Base-by-base conservation (phyloP, 2,888 invertebrate species). In the Ptychoptera albimana region DNA sequence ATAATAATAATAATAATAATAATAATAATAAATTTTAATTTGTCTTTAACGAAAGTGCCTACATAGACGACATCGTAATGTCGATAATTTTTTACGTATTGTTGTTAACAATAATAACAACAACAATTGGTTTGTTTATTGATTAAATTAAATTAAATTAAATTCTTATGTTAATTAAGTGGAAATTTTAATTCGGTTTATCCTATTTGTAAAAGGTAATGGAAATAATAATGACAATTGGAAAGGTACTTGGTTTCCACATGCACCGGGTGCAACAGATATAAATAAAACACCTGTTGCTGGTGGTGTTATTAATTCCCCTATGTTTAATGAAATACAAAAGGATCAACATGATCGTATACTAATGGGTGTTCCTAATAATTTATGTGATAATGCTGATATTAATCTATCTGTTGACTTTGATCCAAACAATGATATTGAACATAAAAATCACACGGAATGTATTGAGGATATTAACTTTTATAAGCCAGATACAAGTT, bases 381-480 rank as follows among this genome's bases (percentile, higher is more conserved):
- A 54, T 1, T 50, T 61, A 1, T 82, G 83, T 58, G 83, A 83
- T 57, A 74, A 82, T 66, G 82, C 71, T 40, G 70, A 73, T 61
- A 81, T 80, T 60, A 53, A 52, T 31, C 51, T 56, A 36, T 43
- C 32, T 0, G 35, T 55, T 2, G 60, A 61, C 42, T 58, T 56
- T 46, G 53, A 59, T 51, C 57, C 58, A 7, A 48, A 50, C 7
- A 55, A 59, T 42, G 49, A 54, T 23, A 23, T 23, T 41, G 52
- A 50, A 4, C 53, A 58, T 37, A 57, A 53, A 29, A 54, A 50
- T 23, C 55, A 57, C 15, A 74, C 76, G 54, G 73, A 78, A 0
- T 85, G 84, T 54, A 71, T 71, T 42, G 66, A 65, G 31, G 66
- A 69, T 32, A 69, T 63, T 38, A 60, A 64, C 10, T 49, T 57